Base-by-base conservation (phyloP, 2,797 vertebrate genomes). In the Aphelocoma californica region DNA sequence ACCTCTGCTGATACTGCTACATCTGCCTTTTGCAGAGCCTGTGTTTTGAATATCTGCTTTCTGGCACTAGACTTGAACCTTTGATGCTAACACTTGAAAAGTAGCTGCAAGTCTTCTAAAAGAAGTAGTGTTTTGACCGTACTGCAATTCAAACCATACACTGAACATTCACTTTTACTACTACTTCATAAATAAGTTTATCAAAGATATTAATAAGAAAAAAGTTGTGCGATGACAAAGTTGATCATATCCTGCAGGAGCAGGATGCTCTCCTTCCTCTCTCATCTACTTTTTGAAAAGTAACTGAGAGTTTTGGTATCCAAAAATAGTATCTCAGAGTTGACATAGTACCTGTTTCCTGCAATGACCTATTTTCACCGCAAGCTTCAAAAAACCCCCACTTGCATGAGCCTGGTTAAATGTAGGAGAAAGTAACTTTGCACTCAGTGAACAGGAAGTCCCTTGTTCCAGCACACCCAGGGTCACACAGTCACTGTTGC, bases 401-500 rank as follows among this genome's bases (percentile, higher is more conserved):
- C 38, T 31, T 79, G 15, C 11, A 6, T 29, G n/a, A 84, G 25
- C 7, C 62, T 51, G 47, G 19, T 73, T 62, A 81, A 84, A 84
- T 0, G 1, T 12, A 15, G 36, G 20, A 72, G 73, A 47, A 65
- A 86, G n/a, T 18, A 44, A 34, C 16, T 58, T 57, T 67, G 19
- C 47, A 8, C 16, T n/a, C 36, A 23, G 0, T 11, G 24, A 45
- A 45, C 51, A 47, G 58, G 40, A 70, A 57, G 25, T 9, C 6
- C 57, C 57, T 57, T 3, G 3, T 40, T 36, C 60, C 2, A 1
- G 61, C 2, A 2, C 9, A 9, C 1, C 5, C 48, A 18, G 18
- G 62, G 31, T 38, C 16, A 23, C 4, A 3, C 34, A 45, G n/a
- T 6, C 0, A 0, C 53, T 2, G 3, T 17, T 19, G n/a, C 67